These are phyloP conservation scores for Dasyornis broadbenti DNA, from an alignment of 2,113 vertebrate genomes.

Conservation along the genomic window DNA sequence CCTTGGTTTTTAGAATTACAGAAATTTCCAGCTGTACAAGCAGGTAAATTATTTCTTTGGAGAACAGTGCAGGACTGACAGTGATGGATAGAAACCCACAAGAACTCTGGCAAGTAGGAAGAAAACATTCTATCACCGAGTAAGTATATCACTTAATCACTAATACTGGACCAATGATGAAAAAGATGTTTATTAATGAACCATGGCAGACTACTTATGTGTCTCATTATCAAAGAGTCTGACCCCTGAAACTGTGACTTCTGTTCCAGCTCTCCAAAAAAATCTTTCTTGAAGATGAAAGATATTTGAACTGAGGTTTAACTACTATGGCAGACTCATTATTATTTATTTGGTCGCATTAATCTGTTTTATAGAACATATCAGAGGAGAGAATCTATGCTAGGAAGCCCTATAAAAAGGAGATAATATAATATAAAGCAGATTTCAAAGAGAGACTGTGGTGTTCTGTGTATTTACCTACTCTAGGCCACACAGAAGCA, in stretches of 20 bases:
- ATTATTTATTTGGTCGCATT: not conserved
- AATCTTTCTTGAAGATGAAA: not conserved
- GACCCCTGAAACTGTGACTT: not conserved
- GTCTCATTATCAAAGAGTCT: not conserved
- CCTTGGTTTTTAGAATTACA: not conserved
- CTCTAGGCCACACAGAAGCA: not conserved
- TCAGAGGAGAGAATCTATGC: not conserved
- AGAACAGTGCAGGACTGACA: not conserved
- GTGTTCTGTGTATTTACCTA: not conserved
- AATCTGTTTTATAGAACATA: not conserved
- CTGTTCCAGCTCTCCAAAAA: not conserved
- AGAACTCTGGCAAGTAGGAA: not conserved
- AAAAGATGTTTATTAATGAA: constrained; percentile 25
- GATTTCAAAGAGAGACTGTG: not conserved
- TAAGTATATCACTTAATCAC: not conserved
- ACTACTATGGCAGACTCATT: not conserved
- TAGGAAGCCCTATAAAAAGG: not conserved
- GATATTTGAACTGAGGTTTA: not conserved
- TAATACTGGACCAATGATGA: not conserved
- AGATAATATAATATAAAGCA: not conserved
- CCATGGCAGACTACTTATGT: not conserved
- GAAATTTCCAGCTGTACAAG: not conserved
- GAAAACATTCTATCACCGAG: not conserved
- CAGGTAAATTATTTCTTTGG: not conserved
- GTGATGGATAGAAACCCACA: not conserved